These are phyloP conservation scores for Cydia amplana DNA, from an alignment of 1,140 invertebrate genomes.

Conservation along the genomic window DNA sequence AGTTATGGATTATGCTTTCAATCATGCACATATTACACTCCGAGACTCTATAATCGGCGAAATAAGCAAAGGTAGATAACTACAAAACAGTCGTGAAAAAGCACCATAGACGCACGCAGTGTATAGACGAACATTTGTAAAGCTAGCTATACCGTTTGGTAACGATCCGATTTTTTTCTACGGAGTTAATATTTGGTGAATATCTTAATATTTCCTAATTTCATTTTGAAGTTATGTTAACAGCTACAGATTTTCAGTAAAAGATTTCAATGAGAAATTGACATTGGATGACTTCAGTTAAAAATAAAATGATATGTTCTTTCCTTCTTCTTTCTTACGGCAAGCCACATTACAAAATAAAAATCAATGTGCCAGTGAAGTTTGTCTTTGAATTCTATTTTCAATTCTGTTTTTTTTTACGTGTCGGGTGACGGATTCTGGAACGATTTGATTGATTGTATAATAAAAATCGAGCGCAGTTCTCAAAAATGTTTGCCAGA, in stretches of 20 bases:
- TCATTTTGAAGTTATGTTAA: not conserved
- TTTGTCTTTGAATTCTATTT: slow-evolving; percentile 12
- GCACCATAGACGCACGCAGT: slow-evolving; percentile 62
- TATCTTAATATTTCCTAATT: not conserved
- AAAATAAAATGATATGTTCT: too few relatives aligned
- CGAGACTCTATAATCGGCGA: slow-evolving; percentile 73
- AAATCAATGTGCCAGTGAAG: slow-evolving; percentile 1
- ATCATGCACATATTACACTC: slow-evolving; percentile 67
- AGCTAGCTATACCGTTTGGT: slow-evolving; percentile 30
- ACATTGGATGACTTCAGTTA: not conserved
- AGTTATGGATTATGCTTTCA: slow-evolving; percentile 55
- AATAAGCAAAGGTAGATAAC: slow-evolving; percentile 75
- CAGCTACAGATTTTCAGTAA: not conserved
- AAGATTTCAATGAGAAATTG: not conserved
- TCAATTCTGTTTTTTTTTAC: not conserved
- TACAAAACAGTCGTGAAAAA: slow-evolving; percentile 80
- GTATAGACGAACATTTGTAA: slow-evolving; percentile 25
- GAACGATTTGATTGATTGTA: slow-evolving; percentile 20
- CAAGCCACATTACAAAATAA: not conserved
- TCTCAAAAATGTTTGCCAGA: slow-evolving; percentile 34
- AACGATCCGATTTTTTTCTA: slow-evolving; percentile 41
- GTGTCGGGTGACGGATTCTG: slow-evolving; percentile 4
- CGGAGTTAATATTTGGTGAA: not conserved
- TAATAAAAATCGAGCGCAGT: slow-evolving; percentile 16
- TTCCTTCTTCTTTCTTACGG: not conserved